These are phyloP conservation scores for Cyanistes caeruleus DNA, from an alignment of 2,113 vertebrate genomes.

Conservation along the genomic window DNA sequence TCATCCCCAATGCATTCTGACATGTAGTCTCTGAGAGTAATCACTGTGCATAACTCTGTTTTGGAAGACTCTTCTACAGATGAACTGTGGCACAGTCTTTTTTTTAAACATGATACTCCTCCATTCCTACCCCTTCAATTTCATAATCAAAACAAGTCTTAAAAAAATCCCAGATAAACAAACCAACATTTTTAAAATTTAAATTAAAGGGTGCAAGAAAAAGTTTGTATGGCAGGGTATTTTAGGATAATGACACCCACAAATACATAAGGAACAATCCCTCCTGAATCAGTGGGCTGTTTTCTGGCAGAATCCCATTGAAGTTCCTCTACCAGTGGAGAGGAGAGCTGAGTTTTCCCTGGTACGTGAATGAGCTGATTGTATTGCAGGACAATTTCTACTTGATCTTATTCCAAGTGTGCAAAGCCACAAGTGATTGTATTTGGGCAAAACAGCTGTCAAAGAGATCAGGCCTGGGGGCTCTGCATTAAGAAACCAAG, in stretches of 20 bases:
- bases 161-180: background rate
- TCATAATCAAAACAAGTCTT: slow-evolving; percentile 15
- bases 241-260: background rate
- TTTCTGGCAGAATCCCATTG: background rate
- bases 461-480: background rate
- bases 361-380: background rate
- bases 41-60: background rate
- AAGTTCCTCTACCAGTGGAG: background rate
- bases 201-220: slow-evolving; percentile 23
- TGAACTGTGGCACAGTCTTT: background rate
- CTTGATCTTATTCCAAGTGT: background rate
- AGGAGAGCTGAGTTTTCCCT: background rate
- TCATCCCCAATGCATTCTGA: slow-evolving; percentile 8
- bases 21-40: background rate
- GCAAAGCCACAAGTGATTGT: background rate
- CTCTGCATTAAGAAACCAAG: background rate
- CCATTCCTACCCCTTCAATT: background rate
- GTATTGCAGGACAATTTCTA: background rate
- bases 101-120: slow-evolving; percentile 7
- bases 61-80: slow-evolving; percentile 2
- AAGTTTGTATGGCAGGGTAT: background rate
- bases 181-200: background rate
- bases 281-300: background rate
- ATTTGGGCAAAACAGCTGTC: background rate
- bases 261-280: background rate